Conservation (phyloP, 1,140 invertebrate genomes). For the Pectinophora gossypiella region DNA sequence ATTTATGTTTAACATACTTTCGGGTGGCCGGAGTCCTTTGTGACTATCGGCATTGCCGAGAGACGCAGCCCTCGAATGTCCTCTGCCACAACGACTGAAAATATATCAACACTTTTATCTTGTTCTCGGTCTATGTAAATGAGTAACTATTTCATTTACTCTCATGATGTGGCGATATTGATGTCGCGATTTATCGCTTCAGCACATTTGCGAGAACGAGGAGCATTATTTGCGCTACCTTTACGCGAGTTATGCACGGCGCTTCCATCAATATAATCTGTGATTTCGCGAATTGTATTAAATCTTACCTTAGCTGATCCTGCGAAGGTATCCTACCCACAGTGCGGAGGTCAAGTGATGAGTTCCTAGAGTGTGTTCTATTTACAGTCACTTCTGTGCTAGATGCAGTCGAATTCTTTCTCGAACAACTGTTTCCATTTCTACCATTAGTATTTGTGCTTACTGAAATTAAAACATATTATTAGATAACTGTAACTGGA, state of each 20-base stretch:
- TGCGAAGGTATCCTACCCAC: conserved; percentile 71
- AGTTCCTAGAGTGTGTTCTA: conserved; percentile 83
- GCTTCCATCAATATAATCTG: no score
- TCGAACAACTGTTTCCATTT: conserved; percentile 53
- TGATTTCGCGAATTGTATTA: no score
- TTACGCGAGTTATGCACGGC: no score
- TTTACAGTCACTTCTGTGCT: conserved; percentile 48
- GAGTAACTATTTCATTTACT: no score
- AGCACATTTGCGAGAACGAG: no score
- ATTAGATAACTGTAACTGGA: no score
- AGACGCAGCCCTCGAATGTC: conserved; percentile 89
- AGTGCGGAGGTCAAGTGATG: conserved; percentile 85
- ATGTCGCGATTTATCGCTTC: no score
- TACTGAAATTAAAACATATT: conserved; percentile 33
- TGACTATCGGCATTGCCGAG: conserved; percentile 85
- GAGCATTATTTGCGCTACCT: no score
- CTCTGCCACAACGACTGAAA: conserved; percentile 66
- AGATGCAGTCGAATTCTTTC: conserved; percentile 64
- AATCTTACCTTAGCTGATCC: conserved; percentile 70
- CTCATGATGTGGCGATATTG: no score
- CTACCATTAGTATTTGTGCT: conserved; percentile 43
- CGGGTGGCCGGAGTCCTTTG: conserved; percentile 54
- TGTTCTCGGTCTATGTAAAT: no score
- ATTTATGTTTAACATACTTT: conserved; percentile 37
- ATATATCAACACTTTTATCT: conserved; percentile 5